A percentile compares a stretch with the other conserved stretches of the same genome.
Evolutionary conservation across 2,113 vertebrate genomes (phyloP).

Genomic region (Grallaria varia): DNA sequence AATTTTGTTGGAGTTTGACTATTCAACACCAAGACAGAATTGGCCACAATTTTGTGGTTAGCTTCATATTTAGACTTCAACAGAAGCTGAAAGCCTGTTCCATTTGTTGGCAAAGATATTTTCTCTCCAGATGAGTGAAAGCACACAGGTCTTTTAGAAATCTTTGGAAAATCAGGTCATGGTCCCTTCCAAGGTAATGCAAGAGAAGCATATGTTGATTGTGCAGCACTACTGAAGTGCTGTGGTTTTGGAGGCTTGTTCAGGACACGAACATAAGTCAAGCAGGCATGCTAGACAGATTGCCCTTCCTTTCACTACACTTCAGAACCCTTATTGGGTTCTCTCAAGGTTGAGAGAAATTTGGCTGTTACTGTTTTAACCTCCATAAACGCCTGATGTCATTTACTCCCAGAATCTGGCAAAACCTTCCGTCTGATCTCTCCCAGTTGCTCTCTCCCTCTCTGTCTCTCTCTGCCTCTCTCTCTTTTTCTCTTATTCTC

Average conservation of each 20-base stretch:
- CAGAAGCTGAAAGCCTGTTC: background rate
- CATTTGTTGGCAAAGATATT: background rate
- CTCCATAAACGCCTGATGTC: background rate
- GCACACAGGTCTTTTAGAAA: background rate
- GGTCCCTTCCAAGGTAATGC: background rate
- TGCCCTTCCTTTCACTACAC: background rate
- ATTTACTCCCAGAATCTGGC: background rate
- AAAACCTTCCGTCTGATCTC: slow-evolving; percentile 2
- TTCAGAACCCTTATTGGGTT: slow-evolving; percentile 30
- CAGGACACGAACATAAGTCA: background rate
- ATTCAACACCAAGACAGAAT: background rate
- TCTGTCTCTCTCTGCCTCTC: background rate
- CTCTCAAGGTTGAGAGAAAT: slow-evolving; percentile 27
- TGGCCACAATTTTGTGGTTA: background rate
- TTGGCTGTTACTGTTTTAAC: slow-evolving; percentile 1
- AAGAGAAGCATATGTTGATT: background rate
- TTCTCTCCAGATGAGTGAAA: background rate
- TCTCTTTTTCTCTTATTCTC: background rate
- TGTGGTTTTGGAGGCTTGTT: slow-evolving; percentile 23
- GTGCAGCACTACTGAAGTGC: background rate
- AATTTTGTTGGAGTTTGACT: background rate
- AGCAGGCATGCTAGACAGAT: background rate
- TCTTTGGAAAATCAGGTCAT: background rate
- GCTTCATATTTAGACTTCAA: background rate
- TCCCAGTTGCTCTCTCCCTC: background rate